These are phyloP conservation scores for Tetraodon nigroviridis DNA, from an alignment of 2,113 vertebrate species.

Conservation along the genomic window DNA sequence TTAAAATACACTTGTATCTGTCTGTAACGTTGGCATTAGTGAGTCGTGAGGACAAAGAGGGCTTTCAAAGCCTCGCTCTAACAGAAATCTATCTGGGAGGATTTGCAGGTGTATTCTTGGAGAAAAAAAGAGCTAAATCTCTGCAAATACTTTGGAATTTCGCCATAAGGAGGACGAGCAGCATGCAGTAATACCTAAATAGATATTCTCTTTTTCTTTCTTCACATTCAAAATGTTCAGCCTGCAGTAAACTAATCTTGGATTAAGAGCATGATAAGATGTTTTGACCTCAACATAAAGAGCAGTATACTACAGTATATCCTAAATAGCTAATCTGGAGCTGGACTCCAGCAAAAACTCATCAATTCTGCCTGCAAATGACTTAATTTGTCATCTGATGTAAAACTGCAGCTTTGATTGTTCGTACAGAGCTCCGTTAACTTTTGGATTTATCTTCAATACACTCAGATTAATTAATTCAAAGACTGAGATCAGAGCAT, in stretches of 20 bases:
- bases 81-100: constrained; percentile 28
- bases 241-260: background rate
- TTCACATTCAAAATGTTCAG: background rate
- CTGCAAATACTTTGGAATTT: constrained; percentile 12
- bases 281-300: too few relatives aligned
- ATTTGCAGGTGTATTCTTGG: constrained; percentile 16
- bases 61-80: constrained; percentile 37
- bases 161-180: constrained; percentile 4
- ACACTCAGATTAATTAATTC: constrained; percentile 50
- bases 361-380: constrained; percentile 21
- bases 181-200: background rate
- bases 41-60: constrained; percentile 37
- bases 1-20: constrained; percentile 28
- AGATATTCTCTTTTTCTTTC: constrained; percentile 3
- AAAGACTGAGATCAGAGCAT: constrained; percentile 36
- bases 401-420: constrained; percentile 38
- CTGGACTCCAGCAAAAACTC: constrained; percentile 17
- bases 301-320: too few relatives aligned
- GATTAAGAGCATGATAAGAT: background rate
- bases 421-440: constrained; percentile 48
- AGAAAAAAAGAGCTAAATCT: constrained; percentile 25
- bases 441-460: constrained; percentile 49
- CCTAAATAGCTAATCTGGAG: constrained; percentile 5
- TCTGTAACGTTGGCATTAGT: constrained; percentile 41
- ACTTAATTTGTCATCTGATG: constrained; percentile 28